Conservation (phyloP, 2,797 vertebrate genomes). For the Peromyscus eremicus region DNA sequence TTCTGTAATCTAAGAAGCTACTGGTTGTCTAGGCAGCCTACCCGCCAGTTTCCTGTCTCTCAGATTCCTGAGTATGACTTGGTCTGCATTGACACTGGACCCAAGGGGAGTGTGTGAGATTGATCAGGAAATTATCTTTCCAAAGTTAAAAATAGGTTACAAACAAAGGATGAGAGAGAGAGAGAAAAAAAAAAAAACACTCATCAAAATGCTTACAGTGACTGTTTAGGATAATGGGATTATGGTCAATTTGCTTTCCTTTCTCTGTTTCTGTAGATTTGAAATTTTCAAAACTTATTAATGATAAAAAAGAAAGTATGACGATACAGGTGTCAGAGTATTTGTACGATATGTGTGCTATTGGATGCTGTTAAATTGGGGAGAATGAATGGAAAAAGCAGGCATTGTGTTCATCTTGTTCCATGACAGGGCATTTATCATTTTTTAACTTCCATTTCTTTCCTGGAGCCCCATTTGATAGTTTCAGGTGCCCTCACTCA, state of each 20-base stretch:
- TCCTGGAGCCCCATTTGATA: not conserved
- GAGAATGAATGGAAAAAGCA: not conserved
- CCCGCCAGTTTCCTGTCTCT: not conserved
- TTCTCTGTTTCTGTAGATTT: slow-evolving; percentile 30
- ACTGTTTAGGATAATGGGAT: not conserved
- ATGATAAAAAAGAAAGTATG: not conserved
- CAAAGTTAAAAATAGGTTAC: slow-evolving; percentile 14
- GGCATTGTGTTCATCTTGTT: not conserved
- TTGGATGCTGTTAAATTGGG: not conserved
- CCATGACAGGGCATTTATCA: not conserved
- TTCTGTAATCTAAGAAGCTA: not conserved
- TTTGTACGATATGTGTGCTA: not conserved
- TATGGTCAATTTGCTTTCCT: slow-evolving; percentile 5
- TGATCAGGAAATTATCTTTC: not conserved
- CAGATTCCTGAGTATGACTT: not conserved
- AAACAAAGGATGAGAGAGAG: slow-evolving; percentile 14
- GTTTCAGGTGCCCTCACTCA: not conserved
- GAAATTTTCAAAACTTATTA: not conserved
- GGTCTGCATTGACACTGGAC: not conserved
- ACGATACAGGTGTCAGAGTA: not conserved
- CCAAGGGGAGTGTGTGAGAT: not conserved
- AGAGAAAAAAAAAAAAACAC: not conserved
- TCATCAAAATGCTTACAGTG: not conserved
- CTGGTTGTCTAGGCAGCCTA: not conserved
- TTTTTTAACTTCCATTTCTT: not conserved